phyloP scores from a whole-genome alignment of 2,113 vertebrate species.

The Coturnix japonica region DNA sequence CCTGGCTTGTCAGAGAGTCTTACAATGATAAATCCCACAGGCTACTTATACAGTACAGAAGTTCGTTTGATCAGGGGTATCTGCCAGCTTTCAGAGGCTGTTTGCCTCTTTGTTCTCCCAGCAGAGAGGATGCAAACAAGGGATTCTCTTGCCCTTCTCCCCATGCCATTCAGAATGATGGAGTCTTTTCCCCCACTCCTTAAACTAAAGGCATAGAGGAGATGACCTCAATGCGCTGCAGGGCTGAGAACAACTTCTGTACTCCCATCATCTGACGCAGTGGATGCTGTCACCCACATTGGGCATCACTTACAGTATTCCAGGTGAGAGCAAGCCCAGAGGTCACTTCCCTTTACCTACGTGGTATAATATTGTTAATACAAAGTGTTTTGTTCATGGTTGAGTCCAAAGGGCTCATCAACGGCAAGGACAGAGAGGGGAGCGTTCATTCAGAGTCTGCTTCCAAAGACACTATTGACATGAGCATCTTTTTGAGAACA shows the following conservation, averaged over 20 bases:
- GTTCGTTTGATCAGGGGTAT: neutral
- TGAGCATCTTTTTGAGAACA: neutral
- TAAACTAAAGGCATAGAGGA: neutral
- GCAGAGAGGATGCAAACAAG: neutral
- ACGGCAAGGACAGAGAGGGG: neutral
- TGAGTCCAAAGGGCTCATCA: neutral
- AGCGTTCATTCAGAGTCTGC: neutral
- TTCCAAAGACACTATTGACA: neutral
- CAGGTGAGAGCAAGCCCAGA: neutral
- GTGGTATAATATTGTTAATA: rapidly evolving
- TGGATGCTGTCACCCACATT: neutral
- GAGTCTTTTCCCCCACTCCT: neutral
- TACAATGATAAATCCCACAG: neutral
- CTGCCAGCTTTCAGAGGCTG: rapidly evolving
- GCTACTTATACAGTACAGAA: neutral
- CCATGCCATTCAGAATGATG: rapidly evolving
- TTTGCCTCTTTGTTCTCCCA: neutral
- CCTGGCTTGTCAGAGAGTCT: neutral
- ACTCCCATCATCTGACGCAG: neutral
- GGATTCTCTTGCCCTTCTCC: neutral
- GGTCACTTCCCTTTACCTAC: neutral
- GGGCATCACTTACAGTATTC: neutral
- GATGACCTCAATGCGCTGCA: rapidly evolving
- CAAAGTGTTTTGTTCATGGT: neutral
- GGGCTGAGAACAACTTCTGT: neutral